Evolutionary conservation across 2,888 invertebrate genomes (phyloP), one percentile per base, ranked within the genome.

Genomic region (Eilema sororculum): DNA sequence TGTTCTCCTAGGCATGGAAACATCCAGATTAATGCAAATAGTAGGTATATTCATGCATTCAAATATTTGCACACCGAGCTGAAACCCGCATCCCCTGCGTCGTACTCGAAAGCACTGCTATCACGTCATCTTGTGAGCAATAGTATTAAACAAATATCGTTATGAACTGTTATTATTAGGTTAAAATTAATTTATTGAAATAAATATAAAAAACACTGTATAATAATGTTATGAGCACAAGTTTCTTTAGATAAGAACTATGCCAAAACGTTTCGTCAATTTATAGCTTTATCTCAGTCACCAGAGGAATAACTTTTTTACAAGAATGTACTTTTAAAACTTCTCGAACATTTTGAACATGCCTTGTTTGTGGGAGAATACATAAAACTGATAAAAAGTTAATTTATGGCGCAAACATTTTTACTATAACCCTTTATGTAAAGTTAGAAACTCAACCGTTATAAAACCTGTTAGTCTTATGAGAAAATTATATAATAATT

Each of bases 331-430:
- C 52, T 52, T 52, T 20, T 52, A 52, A 52, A 46, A 52, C n/a
- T n/a, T n/a, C 52, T n/a, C 52, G n/a, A 52, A 52, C n/a, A 52
- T 52, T 52, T n/a, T n/a, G n/a, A 52, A 16, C 9, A 20, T n/a
- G 52, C 52, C n/a, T 52, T 52, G 52, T 52, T 52, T 52, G 52
- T n/a, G 52, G n/a, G 52, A n/a, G n/a, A 52, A 52, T 52, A 52
- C 52, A 52, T 52, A 52, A 52, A 52, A 52, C 52, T n/a, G 52
- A 52, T 52, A 52, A 52, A 52, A 52, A 52, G 20, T 5, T 52
- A 8, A 52, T n/a, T 52, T 52, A 52, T 52, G 20, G 52, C 52
- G n/a, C n/a, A 8, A 2, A n/a, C 2, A 52, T n/a, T n/a, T 8
- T n/a, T n/a, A 52, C 52, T 0, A n/a, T 52, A 52, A 52, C n/a